Evolutionary conservation across 2,113 vertebrate species (phyloP).

Genomic region (Leiothrix lutea): DNA sequence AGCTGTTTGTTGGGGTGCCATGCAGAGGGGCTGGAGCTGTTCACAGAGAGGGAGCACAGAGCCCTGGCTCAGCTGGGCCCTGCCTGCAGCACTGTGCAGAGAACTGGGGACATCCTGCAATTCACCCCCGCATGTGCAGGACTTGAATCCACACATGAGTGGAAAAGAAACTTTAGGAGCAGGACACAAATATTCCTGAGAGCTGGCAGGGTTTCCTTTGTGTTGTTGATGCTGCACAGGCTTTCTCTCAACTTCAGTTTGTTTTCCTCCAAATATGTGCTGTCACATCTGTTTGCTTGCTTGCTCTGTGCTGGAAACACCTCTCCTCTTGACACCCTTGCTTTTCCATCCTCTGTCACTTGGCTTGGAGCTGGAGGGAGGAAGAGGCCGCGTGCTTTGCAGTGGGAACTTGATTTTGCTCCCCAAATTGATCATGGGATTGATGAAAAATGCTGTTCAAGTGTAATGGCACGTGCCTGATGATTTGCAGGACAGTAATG

Average conservation of each 20-base stretch:
- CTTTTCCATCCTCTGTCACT: background rate
- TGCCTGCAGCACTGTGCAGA: background rate
- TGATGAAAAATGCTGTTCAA: background rate
- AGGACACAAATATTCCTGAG: background rate
- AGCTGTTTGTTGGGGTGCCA: background rate
- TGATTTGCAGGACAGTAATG: background rate
- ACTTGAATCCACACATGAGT: background rate
- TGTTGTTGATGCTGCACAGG: background rate
- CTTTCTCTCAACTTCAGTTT: background rate
- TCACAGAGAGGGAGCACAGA: background rate
- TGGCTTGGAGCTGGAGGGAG: background rate
- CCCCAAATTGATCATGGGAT: background rate
- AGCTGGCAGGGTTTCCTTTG: background rate
- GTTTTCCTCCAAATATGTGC: constrained; percentile 7
- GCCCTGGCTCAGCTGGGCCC: background rate
- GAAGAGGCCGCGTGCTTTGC: background rate
- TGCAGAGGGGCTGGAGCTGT: background rate
- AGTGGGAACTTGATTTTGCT: background rate
- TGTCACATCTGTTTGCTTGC: constrained; percentile 31
- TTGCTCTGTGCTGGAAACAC: background rate
- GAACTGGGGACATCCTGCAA: background rate
- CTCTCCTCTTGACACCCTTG: background rate
- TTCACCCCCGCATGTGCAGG: background rate
- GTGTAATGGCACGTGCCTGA: background rate
- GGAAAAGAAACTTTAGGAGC: background rate